Evolutionary conservation across 1,140 invertebrate genomes (phyloP).

Genomic region (Drosophila paulistorum): DNA sequence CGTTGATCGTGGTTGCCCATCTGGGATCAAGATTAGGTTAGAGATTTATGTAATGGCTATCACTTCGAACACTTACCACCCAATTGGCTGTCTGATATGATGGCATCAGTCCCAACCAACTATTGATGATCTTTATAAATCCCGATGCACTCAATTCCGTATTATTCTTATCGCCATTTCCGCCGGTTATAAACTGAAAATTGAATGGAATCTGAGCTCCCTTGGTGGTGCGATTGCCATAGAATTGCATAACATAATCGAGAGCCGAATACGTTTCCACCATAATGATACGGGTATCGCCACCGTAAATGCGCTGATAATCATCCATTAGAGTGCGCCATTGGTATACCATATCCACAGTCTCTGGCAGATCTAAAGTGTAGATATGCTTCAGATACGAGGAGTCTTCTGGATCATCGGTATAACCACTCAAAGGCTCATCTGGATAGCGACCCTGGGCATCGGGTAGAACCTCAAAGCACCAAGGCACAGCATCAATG

Average conservation of each 20-base stretch:
- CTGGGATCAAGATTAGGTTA: slow-evolving; percentile 60
- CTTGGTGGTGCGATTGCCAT: slow-evolving; percentile 84
- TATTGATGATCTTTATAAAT: slow-evolving; percentile 82
- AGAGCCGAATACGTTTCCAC: slow-evolving; percentile 86
- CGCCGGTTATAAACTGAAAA: slow-evolving; percentile 83
- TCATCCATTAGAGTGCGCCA: slow-evolving; percentile 86
- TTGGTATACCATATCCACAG: slow-evolving; percentile 85
- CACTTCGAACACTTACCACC: slow-evolving; percentile 82
- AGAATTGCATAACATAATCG: slow-evolving; percentile 85
- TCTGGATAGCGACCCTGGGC: slow-evolving; percentile 84
- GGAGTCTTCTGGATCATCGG: slow-evolving; percentile 83
- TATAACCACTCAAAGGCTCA: slow-evolving; percentile 84
- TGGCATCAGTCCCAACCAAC: slow-evolving; percentile 84
- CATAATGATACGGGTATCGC: slow-evolving; percentile 87
- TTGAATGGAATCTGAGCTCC: slow-evolving; percentile 87
- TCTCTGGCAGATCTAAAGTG: slow-evolving; percentile 86
- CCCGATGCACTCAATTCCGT: slow-evolving; percentile 82
- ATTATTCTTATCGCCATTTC: slow-evolving; percentile 82
- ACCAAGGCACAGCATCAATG: slow-evolving; percentile 86
- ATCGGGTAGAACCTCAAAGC: slow-evolving; percentile 84
- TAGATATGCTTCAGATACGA: slow-evolving; percentile 86
- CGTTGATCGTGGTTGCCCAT: slow-evolving; percentile 88
- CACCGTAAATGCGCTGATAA: slow-evolving; percentile 83
- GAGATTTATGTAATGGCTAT: not conserved
- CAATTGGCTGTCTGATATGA: slow-evolving; percentile 83